phyloP scores from a whole-genome alignment of 2,797 vertebrate species.

The Acridotheres tristis region DNA sequence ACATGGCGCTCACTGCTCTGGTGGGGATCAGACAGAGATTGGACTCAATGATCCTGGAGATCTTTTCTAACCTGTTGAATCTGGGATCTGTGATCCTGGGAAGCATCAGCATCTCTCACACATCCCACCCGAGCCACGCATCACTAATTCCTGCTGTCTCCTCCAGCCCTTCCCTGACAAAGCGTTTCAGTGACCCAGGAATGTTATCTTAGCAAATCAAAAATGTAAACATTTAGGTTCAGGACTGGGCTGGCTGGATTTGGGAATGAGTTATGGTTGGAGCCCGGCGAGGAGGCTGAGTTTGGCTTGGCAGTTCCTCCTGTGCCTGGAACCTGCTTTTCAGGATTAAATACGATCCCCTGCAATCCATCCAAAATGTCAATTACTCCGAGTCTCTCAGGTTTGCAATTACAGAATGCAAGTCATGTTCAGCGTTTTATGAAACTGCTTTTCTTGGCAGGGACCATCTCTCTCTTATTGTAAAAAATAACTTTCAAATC shows the following conservation, averaged over 20 bases:
- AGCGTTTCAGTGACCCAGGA: slow-evolving; percentile 56
- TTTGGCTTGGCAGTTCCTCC: slow-evolving; percentile 72
- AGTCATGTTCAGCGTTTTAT: slow-evolving; percentile 74
- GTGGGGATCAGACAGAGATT: too few relatives aligned
- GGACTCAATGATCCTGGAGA: neutral
- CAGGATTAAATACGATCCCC: slow-evolving; percentile 71
- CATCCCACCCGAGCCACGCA: neutral
- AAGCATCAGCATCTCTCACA: neutral
- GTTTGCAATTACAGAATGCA: slow-evolving; percentile 76
- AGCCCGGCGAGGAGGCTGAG: slow-evolving; percentile 60
- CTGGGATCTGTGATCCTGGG: neutral
- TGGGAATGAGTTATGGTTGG: slow-evolving; percentile 68
- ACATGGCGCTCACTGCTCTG: neutral
- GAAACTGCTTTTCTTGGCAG: slow-evolving; percentile 74
- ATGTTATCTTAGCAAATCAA: slow-evolving; percentile 74
- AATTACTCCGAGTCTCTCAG: slow-evolving; percentile 73
- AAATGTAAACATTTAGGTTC: slow-evolving; percentile 72
- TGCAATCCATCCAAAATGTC: slow-evolving; percentile 72
- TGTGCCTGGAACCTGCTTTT: slow-evolving; percentile 72
- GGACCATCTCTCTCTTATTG: slow-evolving; percentile 58
- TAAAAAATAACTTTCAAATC: slow-evolving; percentile 75
- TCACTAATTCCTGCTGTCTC: slow-evolving; percentile 2
- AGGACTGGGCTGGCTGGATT: slow-evolving; percentile 59
- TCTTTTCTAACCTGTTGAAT: neutral
- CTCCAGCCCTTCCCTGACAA: slow-evolving; percentile 52